Percentiles rank a stretch among this genome's conserved stretches.
Evolutionary conservation across 1,140 invertebrate species (phyloP).

Genomic region (Procambarus clarkii): DNA sequence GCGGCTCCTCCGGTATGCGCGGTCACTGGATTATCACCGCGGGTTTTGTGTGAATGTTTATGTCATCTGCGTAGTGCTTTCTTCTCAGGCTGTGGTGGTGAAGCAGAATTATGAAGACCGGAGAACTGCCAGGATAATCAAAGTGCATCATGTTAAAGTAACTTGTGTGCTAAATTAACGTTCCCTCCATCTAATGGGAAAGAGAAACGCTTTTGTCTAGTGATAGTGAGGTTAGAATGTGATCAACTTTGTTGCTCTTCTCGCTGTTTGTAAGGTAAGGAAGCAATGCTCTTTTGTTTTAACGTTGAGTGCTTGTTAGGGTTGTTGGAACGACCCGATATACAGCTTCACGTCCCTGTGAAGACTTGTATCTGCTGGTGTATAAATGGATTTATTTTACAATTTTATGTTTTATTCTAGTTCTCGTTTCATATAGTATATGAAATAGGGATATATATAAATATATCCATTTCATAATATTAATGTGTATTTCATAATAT

Average conservation of each 20-base stretch:
- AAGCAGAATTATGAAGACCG: constrained; percentile 28
- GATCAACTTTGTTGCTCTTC: not conserved
- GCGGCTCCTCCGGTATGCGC: not conserved
- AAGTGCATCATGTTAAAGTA: constrained; percentile 6
- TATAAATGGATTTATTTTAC: too few species aligned
- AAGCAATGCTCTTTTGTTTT: too few species aligned
- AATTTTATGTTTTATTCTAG: too few species aligned
- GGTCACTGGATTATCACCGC: not conserved
- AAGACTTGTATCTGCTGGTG: too few species aligned
- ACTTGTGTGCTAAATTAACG: not conserved
- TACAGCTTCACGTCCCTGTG: too few species aligned
- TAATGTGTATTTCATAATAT: not conserved
- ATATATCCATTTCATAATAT: too few species aligned
- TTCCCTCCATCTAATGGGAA: not conserved
- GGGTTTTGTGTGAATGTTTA: not conserved
- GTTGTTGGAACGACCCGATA: too few species aligned
- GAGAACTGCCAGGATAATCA: not conserved
- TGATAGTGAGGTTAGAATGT: not conserved
- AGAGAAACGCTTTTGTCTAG: not conserved
- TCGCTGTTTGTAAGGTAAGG: not conserved
- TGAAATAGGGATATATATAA: too few species aligned
- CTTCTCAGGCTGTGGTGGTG: constrained; percentile 33
- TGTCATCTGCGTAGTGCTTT: not conserved
- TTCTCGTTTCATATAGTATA: too few species aligned
- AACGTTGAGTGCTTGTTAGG: too few species aligned